A percentile compares a stretch with the other conserved stretches of the same genome.
Evolutionary conservation across 1,140 invertebrate species (phyloP).

Genomic region (Maconellicoccus hirsutus): DNA sequence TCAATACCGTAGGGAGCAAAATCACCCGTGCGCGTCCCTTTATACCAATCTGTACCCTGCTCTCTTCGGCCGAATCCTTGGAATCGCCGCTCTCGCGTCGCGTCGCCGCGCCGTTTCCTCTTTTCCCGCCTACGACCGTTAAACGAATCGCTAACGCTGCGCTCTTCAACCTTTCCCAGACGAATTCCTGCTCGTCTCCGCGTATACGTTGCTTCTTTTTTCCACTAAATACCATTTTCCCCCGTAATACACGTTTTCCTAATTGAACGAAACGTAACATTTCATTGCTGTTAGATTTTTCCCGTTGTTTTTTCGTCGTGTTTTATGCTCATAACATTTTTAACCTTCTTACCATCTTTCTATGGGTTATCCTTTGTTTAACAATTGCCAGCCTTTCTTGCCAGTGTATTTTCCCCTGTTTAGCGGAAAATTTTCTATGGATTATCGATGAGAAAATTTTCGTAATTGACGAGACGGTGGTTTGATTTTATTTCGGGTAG

Average conservation of each 20-base stretch:
- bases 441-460: too few relatives aligned
- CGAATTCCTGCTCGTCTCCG: neutral
- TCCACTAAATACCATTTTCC: neutral
- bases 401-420: too few relatives aligned
- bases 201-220: neutral
- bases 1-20: conserved; percentile 19
- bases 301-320: too few relatives aligned
- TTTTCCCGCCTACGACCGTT: neutral
- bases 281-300: neutral
- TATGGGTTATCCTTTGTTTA: too few relatives aligned
- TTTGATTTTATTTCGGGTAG: too few relatives aligned
- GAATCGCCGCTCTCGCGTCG: neutral
- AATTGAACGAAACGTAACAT: conserved; percentile 20
- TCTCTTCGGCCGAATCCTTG: neutral
- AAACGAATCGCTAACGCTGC: conserved; percentile 11
- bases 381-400: too few relatives aligned
- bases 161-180: neutral
- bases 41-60: conserved; percentile 18
- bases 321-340: too few relatives aligned
- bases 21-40: conserved; percentile 21
- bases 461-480: too few relatives aligned
- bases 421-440: too few relatives aligned
- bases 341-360: too few relatives aligned
- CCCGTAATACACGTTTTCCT: conserved; percentile 16
- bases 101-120: neutral